Conservation (phyloP, 2,113 vertebrate genomes). For the Poicephalus meyeri region DNA sequence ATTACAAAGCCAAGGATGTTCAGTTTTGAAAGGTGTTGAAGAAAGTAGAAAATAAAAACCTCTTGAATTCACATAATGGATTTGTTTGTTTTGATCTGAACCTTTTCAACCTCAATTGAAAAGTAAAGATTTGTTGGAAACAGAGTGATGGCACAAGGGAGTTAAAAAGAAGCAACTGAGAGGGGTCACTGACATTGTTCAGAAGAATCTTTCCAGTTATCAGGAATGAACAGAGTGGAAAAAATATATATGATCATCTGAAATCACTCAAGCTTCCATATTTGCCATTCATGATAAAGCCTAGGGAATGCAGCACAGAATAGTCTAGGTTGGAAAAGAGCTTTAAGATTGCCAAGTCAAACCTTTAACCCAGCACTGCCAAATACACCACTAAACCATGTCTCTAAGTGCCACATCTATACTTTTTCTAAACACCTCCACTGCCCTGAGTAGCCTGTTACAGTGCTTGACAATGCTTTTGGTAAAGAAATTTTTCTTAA, state of each 20-base stretch:
- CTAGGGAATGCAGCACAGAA: not conserved
- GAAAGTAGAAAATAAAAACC: slow-evolving; percentile 4
- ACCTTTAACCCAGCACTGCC: not conserved
- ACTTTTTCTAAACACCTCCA: not conserved
- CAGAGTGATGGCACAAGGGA: not conserved
- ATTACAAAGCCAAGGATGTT: not conserved
- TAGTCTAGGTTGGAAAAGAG: not conserved
- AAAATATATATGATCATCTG: not conserved
- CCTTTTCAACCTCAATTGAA: not conserved
- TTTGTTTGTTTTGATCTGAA: not conserved
- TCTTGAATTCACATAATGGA: not conserved
- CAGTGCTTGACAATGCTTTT: not conserved
- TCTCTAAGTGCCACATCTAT: not conserved
- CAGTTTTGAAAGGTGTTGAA: not conserved
- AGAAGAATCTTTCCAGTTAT: not conserved
- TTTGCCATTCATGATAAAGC: not conserved
- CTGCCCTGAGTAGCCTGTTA: not conserved
- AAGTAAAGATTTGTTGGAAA: not conserved
- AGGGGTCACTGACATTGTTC: not conserved
- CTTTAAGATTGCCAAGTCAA: not conserved
- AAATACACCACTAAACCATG: not conserved
- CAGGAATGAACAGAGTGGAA: not conserved
- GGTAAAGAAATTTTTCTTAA: not conserved
- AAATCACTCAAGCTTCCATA: not conserved
- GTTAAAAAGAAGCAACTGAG: not conserved